A percentile compares a stretch with the other conserved stretches of the same genome.
Evolutionary conservation across 2,888 invertebrate species (phyloP).

Genomic region (Chromoteleia sp.): DNA sequence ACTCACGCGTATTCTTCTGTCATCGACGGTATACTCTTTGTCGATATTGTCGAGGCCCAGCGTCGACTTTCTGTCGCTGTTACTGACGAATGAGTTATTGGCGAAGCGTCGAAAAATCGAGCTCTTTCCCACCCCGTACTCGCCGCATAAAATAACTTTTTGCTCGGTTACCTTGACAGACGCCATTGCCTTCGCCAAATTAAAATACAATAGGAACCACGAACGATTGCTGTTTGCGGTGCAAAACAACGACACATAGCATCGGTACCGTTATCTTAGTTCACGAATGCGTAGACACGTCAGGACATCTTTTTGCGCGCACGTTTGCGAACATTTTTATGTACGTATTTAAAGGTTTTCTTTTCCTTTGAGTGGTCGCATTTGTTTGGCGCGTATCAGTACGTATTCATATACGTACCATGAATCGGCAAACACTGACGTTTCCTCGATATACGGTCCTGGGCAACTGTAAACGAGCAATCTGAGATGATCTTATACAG

Average conservation of each 20-base stretch:
- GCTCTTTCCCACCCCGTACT: constrained; percentile 98
- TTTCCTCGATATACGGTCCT: constrained; percentile 4
- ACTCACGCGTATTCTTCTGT: constrained; percentile 92
- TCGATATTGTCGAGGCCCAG: constrained; percentile 96
- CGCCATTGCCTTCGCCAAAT: constrained; percentile 87
- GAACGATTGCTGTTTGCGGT: constrained; percentile 17
- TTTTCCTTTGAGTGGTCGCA: background rate
- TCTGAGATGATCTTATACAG: background rate
- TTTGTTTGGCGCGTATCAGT: background rate
- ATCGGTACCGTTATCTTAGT: constrained; percentile 21
- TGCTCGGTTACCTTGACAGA: constrained; percentile 93
- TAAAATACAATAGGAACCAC: constrained; percentile 56
- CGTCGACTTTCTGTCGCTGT: constrained; percentile 93
- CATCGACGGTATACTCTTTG: constrained; percentile 90
- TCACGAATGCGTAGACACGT: constrained; percentile 6
- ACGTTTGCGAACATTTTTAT: background rate
- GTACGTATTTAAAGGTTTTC: constrained; percentile 3
- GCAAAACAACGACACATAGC: constrained; percentile 49
- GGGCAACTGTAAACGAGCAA: constrained; percentile 19
- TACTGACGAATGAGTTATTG: constrained; percentile 94
- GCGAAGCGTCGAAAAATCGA: constrained; percentile 96
- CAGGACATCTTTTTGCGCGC: constrained; percentile 28
- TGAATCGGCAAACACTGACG: constrained; percentile 46
- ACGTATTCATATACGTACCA: background rate
- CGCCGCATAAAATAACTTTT: constrained; percentile 97